Percentiles rank a stretch among this genome's conserved stretches.
phyloP scores from a whole-genome alignment of 1,140 invertebrate species.

The Anastrepha ludens region DNA sequence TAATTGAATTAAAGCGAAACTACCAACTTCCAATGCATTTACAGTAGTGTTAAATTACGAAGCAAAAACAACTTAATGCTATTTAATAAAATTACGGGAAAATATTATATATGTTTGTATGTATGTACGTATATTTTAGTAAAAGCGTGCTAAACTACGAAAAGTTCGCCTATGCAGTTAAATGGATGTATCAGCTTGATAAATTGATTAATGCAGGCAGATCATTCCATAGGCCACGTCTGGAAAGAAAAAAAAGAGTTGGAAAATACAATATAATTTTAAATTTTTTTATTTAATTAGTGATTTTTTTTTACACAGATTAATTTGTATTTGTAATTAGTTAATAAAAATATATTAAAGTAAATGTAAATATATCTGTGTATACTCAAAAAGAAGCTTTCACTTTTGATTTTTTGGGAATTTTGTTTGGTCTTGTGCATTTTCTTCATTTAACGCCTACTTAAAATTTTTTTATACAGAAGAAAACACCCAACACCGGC shows the following conservation, averaged over 20 bases:
- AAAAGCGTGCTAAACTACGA: slow-evolving; percentile 19
- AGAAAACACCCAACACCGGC: no score
- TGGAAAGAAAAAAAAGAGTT: not conserved
- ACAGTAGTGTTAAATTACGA: not conserved
- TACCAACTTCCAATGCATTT: not conserved
- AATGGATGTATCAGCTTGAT: no score
- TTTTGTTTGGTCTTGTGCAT: no score
- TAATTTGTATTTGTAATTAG: no score
- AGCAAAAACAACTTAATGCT: slow-evolving; percentile 7
- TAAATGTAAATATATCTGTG: no score
- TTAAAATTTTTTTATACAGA: no score
- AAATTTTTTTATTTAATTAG: not conserved
- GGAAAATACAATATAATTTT: no score
- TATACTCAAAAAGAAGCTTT: no score
- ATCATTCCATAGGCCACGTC: not conserved
- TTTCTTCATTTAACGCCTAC: no score
- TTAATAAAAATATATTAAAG: no score
- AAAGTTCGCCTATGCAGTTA: not conserved
- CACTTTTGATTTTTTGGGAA: no score
- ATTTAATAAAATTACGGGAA: not conserved
- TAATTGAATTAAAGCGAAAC: not conserved
- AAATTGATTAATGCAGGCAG: not conserved
- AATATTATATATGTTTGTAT: no score
- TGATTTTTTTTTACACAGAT: not conserved
- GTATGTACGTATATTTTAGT: not conserved